Base-by-base conservation (phyloP, 2,113 vertebrate species). In the Galeopterus variegatus region DNA sequence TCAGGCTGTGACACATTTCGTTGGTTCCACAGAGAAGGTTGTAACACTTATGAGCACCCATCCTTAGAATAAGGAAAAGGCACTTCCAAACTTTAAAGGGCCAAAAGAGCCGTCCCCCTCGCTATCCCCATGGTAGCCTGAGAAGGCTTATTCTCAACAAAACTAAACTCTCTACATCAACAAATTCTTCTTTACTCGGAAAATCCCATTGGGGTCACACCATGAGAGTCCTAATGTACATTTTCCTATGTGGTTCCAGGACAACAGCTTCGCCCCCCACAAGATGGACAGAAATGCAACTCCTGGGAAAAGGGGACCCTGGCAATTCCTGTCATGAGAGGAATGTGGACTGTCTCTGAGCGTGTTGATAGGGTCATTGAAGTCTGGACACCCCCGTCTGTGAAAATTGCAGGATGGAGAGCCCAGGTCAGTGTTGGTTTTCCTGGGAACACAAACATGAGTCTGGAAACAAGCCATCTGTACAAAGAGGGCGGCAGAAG, bases 1-100 rank as follows among this genome's bases (percentile, higher is more conserved):
- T 1, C 18, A 33, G 19, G 31, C 31, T 4, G 24, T 41, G 0
- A 2, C 18, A 5, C 14, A 0, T 7, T 33, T 64, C 24, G 1
- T 14, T 24, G 3, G 3, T 18, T 45, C 14, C 4, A 11, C n/a
- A 18, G 4, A 2, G n/a, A 67, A 4, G 1, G 6, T 10, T 36
- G 26, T 7, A 5, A 23, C 15, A 21, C 31, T 28, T 31, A 11
- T 36, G 24, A 67, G 26, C 5, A 0, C 2, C n/a, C 17, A 2
- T 23, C 48, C 18, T 45, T 33, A 36, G 13, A 7, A 58, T 0
- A 21, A 24, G 23, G 41, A 12, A 52, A 2, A 12, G 24, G 8
- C 18, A 1, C 3, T 31, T 67, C 26, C n/a, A 67, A 67, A 11
- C 31, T 6, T 10, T 52, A 14, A 5, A 41, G 17, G 4, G 4